Percentiles rank a stretch among this genome's conserved stretches.
Conservation (phyloP, 2,888 invertebrate genomes). For the Acanthococcus lagerstroemiae region DNA sequence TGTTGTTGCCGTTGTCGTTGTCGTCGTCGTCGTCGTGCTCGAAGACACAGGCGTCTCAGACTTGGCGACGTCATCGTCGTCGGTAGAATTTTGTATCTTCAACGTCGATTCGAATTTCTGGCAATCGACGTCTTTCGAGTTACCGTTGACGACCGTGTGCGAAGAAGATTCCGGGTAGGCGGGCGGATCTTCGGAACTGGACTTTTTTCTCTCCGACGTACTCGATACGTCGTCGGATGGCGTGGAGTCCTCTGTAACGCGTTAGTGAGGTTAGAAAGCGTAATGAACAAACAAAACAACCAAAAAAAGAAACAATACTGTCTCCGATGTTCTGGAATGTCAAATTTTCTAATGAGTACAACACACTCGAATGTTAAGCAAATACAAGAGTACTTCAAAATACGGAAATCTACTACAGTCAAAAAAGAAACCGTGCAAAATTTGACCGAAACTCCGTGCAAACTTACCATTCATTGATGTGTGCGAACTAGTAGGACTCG, state of each 20-base stretch:
- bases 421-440: too few species aligned
- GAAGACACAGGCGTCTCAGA: neutral
- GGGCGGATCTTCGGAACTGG: constrained; percentile 18
- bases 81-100: constrained; percentile 1
- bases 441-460: neutral
- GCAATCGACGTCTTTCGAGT: constrained; percentile 1
- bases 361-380: too few species aligned
- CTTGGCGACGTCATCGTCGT: neutral
- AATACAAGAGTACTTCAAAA: too few species aligned
- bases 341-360: too few species aligned
- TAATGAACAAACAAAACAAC: constrained; percentile 1
- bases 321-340: too few species aligned
- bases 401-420: too few species aligned
- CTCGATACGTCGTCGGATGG: constrained; percentile 16
- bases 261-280: constrained; percentile 26
- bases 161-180: constrained; percentile 15
- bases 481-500: constrained; percentile 28
- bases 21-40: neutral
- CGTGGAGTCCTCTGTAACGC: constrained; percentile 24
- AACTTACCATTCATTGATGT: constrained; percentile 28
- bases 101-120: constrained; percentile 1
- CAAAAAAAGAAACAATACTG: neutral
- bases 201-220: constrained; percentile 17
- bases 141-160: constrained; percentile 4
- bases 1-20: neutral